Conservation (phyloP, 2,113 vertebrate species). For the Anas platyrhynchos region DNA sequence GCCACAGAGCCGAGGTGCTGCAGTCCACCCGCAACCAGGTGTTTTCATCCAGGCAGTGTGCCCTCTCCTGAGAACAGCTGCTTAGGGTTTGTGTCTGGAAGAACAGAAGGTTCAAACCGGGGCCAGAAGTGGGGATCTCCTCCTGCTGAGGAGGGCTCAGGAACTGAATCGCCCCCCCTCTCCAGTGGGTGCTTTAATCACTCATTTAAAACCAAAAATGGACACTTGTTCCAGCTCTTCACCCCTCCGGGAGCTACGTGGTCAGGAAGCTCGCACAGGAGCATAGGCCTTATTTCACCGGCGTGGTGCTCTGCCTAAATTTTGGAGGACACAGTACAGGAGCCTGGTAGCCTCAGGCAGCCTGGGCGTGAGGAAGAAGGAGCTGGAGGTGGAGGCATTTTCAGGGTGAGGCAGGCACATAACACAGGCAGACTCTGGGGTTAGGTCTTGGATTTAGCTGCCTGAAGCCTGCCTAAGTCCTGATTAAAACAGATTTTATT, state of each 20-base stretch:
- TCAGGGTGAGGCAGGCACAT: neutral
- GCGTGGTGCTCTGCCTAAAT: neutral
- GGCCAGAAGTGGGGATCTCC: neutral
- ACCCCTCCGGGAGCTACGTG: neutral
- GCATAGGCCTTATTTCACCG: neutral
- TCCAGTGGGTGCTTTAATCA: neutral
- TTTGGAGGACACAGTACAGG: fast-evolving
- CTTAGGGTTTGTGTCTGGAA: neutral
- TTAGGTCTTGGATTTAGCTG: neutral
- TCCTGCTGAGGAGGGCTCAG: neutral
- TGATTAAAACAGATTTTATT: neutral
- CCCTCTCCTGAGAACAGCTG: neutral
- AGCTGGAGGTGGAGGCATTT: neutral
- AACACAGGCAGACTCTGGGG: neutral
- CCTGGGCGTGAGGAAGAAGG: neutral
- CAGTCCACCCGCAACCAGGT: neutral
- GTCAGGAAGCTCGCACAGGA: neutral
- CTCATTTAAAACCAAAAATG: neutral
- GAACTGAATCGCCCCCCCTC: neutral
- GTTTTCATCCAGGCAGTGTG: neutral
- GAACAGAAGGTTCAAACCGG: neutral
- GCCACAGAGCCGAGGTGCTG: neutral
- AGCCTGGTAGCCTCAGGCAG: neutral
- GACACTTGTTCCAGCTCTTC: neutral
- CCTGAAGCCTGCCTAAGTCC: neutral